A percentile compares a stretch with the other conserved stretches of the same genome.
Evolutionary conservation across 2,797 vertebrate species (phyloP).

Genomic region (Apodemus agrarius): DNA sequence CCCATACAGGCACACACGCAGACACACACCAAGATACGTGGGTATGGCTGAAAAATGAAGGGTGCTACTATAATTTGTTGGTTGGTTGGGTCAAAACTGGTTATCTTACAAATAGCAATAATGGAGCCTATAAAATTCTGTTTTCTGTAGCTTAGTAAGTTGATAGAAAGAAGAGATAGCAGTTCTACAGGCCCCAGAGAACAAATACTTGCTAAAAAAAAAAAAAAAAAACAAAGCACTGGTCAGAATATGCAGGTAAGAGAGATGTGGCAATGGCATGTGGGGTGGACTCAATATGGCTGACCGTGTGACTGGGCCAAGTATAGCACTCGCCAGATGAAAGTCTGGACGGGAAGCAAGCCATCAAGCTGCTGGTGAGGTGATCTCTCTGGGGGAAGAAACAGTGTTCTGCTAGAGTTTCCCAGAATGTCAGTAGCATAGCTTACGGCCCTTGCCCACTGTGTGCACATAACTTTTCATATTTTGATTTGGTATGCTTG

Average conservation of each 20-base stretch:
- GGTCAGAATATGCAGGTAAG: background rate
- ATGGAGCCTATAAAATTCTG: background rate
- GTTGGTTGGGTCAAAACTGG: background rate
- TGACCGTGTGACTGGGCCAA: background rate
- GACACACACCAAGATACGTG: background rate
- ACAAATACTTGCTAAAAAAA: background rate
- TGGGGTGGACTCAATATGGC: background rate
- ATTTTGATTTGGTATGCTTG: background rate
- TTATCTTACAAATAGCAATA: background rate
- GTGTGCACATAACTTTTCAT: background rate
- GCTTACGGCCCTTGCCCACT: background rate
- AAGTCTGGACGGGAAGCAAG: background rate
- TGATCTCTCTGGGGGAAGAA: background rate
- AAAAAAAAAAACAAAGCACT: background rate
- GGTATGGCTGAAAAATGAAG: background rate
- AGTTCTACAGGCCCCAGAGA: background rate
- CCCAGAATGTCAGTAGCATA: background rate
- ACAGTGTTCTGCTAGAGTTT: background rate
- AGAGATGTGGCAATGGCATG: background rate
- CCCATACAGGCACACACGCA: background rate
- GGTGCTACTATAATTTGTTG: background rate
- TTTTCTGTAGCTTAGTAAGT: background rate
- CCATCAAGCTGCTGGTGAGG: background rate
- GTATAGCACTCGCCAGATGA: background rate
- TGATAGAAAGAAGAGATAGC: background rate